Base-by-base conservation (phyloP, 2,113 vertebrate genomes). In the Opisthocomus hoazin region DNA sequence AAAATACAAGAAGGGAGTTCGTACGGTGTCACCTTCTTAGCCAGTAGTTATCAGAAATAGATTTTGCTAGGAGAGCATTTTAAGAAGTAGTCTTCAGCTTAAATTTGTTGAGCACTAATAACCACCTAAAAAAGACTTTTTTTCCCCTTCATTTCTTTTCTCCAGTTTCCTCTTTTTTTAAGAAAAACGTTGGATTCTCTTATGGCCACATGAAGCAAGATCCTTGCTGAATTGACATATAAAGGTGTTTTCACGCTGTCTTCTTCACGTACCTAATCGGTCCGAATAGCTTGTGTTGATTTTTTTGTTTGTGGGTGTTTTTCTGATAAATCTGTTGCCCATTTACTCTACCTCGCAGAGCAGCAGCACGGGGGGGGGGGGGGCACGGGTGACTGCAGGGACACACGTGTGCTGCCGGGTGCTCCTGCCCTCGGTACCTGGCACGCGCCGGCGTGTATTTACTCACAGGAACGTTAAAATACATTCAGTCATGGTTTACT, bases 1-100 rank as follows among this genome's bases (percentile, higher is more conserved):
- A 77, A 92, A 91, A 86, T 9, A 32, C 22, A 26, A 78, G 63
- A 21, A 45, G 91, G 60, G 20, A 65, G 53, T 79, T 92, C 69
- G 65, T 60, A 36, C 43, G 60, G 86, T 84, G 92, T 74, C 30
- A 57, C 34, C 2, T 81, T 86, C 64, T 58, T 27, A 81, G 68
- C 66, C 68, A 68, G 27, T 84, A 87, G 75, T 89, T 94, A 71
- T n/a, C 37, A 64, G 81, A 65, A 94, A 87, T 56, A 19, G 26
- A 36, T 68, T 95, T 53, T 87, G 60, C 48, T 66, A 46, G 48
- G 50, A 58, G 61, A 58, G 79, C 48, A 34, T 74, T 80, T 73
- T 76, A 90, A 54, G 76, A 81, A 87, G 53, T 14, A 54, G 32
- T 83, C 58, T 91, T 92, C 51, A 81, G n/a, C 68, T 83, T 77